Percentiles rank a stretch among this genome's conserved stretches.
Evolutionary conservation across 2,113 vertebrate genomes (phyloP).

Genomic region (Periophthalmodon schlosseri): DNA sequence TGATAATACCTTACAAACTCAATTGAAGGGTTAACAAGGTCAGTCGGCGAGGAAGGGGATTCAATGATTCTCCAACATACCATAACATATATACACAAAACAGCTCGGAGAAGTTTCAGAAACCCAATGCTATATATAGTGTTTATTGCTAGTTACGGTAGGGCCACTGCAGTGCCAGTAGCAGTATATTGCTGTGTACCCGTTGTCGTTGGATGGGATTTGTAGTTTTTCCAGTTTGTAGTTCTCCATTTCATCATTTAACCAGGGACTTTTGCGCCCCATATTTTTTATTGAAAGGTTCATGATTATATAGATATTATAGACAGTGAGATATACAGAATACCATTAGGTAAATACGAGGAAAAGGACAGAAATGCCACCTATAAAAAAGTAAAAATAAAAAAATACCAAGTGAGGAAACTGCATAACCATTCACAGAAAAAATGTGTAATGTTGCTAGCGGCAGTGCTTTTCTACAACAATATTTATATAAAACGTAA

Average conservation of each 20-base stretch:
- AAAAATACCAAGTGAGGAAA: slow-evolving; percentile 68
- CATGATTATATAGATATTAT: slow-evolving; percentile 74
- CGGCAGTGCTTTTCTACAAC: slow-evolving; percentile 75
- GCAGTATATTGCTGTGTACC: slow-evolving; percentile 74
- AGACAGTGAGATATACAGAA: slow-evolving; percentile 77
- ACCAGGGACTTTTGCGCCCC: slow-evolving; percentile 51
- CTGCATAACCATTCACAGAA: slow-evolving; percentile 77
- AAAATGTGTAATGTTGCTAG: slow-evolving; percentile 73
- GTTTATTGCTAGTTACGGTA: slow-evolving; percentile 80
- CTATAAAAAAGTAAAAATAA: slow-evolving; percentile 71
- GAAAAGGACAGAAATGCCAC: slow-evolving; percentile 76
- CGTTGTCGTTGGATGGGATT: slow-evolving; percentile 66
- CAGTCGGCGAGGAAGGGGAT: slow-evolving; percentile 57
- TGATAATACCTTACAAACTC: slow-evolving; percentile 79
- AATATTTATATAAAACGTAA: slow-evolving; percentile 78
- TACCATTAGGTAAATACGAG: slow-evolving; percentile 72
- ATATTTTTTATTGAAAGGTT: slow-evolving; percentile 58
- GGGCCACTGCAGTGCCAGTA: slow-evolving; percentile 71
- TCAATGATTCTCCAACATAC: slow-evolving; percentile 73
- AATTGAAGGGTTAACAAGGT: slow-evolving; percentile 75
- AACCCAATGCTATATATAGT: slow-evolving; percentile 72
- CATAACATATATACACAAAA: slow-evolving; percentile 74
- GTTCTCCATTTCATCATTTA: slow-evolving; percentile 56
- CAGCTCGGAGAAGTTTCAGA: slow-evolving; percentile 65
- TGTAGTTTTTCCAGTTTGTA: slow-evolving; percentile 59